Percentiles rank a stretch among this genome's conserved stretches.
Conservation (phyloP, 2,113 vertebrate species). For the Tichodroma muraria region DNA sequence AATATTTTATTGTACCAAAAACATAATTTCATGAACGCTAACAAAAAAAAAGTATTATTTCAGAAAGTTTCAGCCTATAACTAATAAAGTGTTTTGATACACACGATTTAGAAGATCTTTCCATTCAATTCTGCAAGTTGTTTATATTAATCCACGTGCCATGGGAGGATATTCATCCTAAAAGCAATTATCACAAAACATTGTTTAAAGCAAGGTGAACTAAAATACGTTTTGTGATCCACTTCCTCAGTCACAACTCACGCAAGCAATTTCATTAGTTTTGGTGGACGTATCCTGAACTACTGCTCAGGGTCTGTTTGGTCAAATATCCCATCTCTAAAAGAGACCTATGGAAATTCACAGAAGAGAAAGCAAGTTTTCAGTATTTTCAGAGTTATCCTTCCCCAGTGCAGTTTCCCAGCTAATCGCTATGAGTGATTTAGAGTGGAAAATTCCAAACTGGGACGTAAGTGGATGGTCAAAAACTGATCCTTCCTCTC, state of each 20-base stretch:
- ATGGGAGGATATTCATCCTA: background rate
- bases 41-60: background rate
- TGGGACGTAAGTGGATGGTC: background rate
- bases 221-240: background rate
- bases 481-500: background rate
- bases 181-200: background rate
- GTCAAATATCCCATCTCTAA: background rate
- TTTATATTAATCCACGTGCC: background rate
- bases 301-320: background rate
- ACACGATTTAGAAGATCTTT: background rate
- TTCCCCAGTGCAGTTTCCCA: background rate
- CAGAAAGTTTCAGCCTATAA: background rate
- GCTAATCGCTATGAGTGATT: background rate
- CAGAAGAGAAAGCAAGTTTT: background rate
- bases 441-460: background rate
- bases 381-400: background rate
- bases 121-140: background rate
- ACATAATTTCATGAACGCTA: background rate
- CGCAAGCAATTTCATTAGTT: background rate
- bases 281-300: background rate
- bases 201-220: background rate
- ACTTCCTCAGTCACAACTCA: background rate
- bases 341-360: background rate
- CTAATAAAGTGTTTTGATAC: background rate
- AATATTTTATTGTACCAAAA: background rate